Conservation (phyloP, 2,888 invertebrate species). For the Ennomos erosarius region DNA sequence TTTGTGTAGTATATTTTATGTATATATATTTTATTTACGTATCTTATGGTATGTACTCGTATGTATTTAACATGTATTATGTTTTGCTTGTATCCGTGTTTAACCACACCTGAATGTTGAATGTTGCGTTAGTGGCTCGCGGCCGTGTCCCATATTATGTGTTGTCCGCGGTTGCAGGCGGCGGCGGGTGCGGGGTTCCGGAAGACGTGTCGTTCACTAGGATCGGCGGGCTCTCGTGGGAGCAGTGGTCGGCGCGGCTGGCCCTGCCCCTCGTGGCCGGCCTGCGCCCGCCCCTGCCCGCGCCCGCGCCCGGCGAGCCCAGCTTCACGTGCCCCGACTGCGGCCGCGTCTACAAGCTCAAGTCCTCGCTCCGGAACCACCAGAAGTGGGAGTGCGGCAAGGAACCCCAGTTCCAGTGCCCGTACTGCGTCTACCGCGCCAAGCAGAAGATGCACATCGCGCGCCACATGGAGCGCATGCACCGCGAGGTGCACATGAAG, state of each 20-base stretch:
- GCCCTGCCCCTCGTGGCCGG: conserved; percentile 88
- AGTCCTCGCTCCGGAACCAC: conserved; percentile 93
- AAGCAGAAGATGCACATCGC: conserved; percentile 95
- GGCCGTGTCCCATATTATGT: conserved; percentile 43
- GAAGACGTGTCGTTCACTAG: conserved; percentile 90
- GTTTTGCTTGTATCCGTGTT: conserved; percentile 74
- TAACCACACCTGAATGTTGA: conserved; percentile 74
- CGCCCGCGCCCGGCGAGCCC: conserved; percentile 73
- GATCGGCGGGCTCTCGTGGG: conserved; percentile 89
- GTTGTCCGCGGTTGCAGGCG: conserved; percentile 64
- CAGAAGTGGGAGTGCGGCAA: conserved; percentile 95
- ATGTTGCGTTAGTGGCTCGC: conserved; percentile 55
- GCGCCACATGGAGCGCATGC: conserved; percentile 93
- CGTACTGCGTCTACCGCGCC: conserved; percentile 93
- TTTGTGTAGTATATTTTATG: conserved; percentile 56
- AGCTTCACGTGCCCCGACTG: conserved; percentile 92
- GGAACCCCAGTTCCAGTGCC: conserved; percentile 93
- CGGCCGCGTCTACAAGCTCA: conserved; percentile 93
- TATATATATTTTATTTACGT: conserved; percentile 53
- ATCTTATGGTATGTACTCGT: conserved; percentile 43
- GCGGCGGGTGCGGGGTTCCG: conserved; percentile 55
- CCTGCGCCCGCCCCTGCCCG: conserved; percentile 51
- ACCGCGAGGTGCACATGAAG: conserved; percentile 87
- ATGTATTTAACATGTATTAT: conserved; percentile 63
- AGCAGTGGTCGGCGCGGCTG: conserved; percentile 90